These are phyloP conservation scores for Lepidurus apus DNA, from an alignment of 1,140 invertebrate genomes.

Conservation along the genomic window DNA sequence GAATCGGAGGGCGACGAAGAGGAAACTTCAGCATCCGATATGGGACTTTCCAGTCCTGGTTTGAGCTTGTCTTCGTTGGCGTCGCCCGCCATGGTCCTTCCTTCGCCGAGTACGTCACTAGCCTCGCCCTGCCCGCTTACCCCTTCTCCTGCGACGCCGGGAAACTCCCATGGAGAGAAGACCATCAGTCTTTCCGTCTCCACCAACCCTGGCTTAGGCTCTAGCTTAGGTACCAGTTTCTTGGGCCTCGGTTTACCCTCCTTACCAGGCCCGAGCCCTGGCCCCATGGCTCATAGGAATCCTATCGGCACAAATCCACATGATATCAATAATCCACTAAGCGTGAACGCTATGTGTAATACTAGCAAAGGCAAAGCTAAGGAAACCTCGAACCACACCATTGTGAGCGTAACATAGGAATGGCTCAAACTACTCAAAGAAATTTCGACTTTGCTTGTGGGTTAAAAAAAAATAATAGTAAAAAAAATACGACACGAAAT, in stretches of 20 bases:
- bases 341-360: conserved; percentile 57
- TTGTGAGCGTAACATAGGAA: conserved; percentile 39
- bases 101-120: conserved; percentile 51
- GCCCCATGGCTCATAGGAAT: conserved; percentile 53
- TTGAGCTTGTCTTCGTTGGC: conserved; percentile 68
- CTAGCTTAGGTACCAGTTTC: conserved; percentile 38
- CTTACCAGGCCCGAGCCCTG: conserved; percentile 44
- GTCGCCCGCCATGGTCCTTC: conserved; percentile 58
- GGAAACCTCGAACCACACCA: conserved; percentile 37
- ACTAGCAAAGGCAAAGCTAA: conserved; percentile 38
- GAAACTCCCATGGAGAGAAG: conserved; percentile 40
- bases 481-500: no score
- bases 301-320: conserved; percentile 83
- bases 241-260: conserved; percentile 39
- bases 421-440: conserved; percentile 30
- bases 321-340: conserved; percentile 83
- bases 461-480: no score
- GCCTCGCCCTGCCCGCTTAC: conserved; percentile 40
- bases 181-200: conserved; percentile 37
- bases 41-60: conserved; percentile 45
- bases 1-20: conserved; percentile 34
- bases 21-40: conserved; percentile 36
- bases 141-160: conserved; percentile 40
- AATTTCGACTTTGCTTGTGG: no score
- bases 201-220: conserved; percentile 37